Percentiles rank a stretch among this genome's conserved stretches.
These are phyloP conservation scores for Phymastichus coffea DNA, from an alignment of 1,140 invertebrate genomes.

Conservation along the genomic window DNA sequence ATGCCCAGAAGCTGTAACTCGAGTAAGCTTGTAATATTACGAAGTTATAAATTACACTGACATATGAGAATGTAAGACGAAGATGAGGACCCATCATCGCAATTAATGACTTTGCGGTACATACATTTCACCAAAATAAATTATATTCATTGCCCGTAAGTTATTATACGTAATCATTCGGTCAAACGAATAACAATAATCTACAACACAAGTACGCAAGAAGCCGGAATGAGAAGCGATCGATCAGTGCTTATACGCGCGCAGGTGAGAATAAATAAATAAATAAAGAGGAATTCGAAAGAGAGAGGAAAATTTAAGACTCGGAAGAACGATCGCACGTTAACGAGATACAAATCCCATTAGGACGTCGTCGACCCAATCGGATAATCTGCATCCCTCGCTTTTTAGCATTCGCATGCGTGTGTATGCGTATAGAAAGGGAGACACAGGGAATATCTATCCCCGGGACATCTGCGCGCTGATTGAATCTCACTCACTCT, in stretches of 20 bases:
- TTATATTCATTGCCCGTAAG: no score
- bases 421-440: conserved; percentile 24
- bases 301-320: no score
- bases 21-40: conserved; percentile 7
- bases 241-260: no score
- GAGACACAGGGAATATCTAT: conserved; percentile 56
- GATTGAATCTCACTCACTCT: conserved; percentile 58
- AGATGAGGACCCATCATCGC: conserved; percentile 2
- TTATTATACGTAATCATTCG: no score
- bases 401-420: conserved; percentile 15
- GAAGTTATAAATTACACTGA: neutral
- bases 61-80: neutral
- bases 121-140: neutral
- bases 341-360: conserved; percentile 60
- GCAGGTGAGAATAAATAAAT: neutral
- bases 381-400: neutral
- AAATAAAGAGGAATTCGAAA: neutral
- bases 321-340: conserved; percentile 56
- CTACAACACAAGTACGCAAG: no score
- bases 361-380: no score
- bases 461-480: conserved; percentile 58
- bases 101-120: neutral
- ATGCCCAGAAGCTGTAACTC: neutral
- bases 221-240: neutral
- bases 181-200: no score